Evolutionary conservation across 2,888 invertebrate species (phyloP).

Genomic region (Anagyrus pseudococci): DNA sequence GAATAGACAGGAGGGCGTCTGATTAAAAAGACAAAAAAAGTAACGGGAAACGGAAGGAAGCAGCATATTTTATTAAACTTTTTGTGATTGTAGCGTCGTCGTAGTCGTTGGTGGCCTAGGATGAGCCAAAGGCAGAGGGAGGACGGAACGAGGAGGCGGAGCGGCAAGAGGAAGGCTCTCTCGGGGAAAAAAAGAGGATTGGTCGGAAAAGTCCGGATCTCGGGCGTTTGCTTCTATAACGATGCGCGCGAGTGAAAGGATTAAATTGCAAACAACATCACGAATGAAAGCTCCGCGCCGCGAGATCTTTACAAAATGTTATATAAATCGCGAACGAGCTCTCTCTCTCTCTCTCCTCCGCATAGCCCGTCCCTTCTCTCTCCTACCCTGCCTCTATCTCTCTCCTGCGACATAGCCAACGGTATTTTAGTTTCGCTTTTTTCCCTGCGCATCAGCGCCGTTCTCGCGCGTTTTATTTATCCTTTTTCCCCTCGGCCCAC

Average conservation of each 20-base stretch:
- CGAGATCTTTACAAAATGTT: slow-evolving; percentile 31
- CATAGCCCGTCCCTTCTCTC: no score
- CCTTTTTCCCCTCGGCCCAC: background rate
- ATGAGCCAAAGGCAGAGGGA: background rate
- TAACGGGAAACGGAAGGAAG: no score
- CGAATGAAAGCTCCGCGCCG: background rate
- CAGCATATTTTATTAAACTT: slow-evolving; percentile 29
- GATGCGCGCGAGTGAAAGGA: slow-evolving; percentile 33
- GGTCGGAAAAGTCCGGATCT: slow-evolving; percentile 10
- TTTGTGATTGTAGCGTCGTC: background rate
- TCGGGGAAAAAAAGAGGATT: slow-evolving; percentile 14
- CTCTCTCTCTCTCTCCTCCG: no score
- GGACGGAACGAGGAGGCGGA: background rate
- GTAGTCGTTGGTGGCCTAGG: no score
- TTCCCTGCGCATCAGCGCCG: slow-evolving; percentile 1
- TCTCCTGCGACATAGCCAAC: no score
- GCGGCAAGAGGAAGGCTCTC: no score
- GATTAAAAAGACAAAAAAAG: slow-evolving; percentile 27
- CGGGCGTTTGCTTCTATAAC: slow-evolving; percentile 2
- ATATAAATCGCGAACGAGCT: slow-evolving; percentile 27
- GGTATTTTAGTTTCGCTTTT: no score
- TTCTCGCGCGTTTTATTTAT: slow-evolving; percentile 18
- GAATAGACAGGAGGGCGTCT: slow-evolving; percentile 10
- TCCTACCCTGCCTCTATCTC: no score
- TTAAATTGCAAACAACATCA: slow-evolving; percentile 37